These are phyloP conservation scores for Microcebus tavaratra DNA, from an alignment of 2,113 vertebrate genomes.

Conservation along the genomic window DNA sequence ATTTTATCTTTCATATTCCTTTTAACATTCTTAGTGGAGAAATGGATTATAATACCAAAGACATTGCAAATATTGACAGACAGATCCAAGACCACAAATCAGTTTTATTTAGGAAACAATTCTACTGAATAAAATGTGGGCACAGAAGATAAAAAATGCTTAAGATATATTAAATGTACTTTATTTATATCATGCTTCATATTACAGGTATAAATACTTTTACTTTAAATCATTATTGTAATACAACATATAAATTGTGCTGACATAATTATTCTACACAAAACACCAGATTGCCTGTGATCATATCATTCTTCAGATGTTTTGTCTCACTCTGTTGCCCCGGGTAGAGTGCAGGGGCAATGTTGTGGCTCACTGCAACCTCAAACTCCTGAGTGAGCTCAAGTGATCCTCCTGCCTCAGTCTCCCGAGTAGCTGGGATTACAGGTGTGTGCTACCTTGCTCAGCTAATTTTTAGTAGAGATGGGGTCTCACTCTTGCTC, in stretches of 20 bases:
- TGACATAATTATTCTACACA: neutral
- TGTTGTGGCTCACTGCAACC: too few species aligned
- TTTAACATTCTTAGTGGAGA: neutral
- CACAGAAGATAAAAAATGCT: neutral
- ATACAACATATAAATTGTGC: neutral
- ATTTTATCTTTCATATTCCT: constrained; percentile 22
- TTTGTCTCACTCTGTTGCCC: too few species aligned
- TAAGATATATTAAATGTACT: neutral
- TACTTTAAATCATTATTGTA: constrained; percentile 1
- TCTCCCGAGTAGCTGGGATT: too few species aligned
- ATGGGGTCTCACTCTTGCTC: too few species aligned
- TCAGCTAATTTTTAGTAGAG: too few species aligned
- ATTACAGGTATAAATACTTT: neutral
- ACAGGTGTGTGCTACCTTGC: too few species aligned
- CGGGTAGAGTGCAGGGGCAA: too few species aligned
- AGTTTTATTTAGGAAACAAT: constrained; percentile 46
- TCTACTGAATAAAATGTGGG: neutral
- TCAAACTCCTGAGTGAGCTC: too few species aligned
- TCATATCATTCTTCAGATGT: neutral
- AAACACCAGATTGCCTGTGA: neutral
- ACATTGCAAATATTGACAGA: neutral
- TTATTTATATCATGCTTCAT: neutral
- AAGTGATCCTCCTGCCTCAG: too few species aligned
- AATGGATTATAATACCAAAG: neutral
- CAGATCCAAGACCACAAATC: neutral